A percentile compares a stretch with the other conserved stretches of the same genome.
Conservation (phyloP, 2,113 vertebrate genomes). For the Campylorhamphus procurvoides region DNA sequence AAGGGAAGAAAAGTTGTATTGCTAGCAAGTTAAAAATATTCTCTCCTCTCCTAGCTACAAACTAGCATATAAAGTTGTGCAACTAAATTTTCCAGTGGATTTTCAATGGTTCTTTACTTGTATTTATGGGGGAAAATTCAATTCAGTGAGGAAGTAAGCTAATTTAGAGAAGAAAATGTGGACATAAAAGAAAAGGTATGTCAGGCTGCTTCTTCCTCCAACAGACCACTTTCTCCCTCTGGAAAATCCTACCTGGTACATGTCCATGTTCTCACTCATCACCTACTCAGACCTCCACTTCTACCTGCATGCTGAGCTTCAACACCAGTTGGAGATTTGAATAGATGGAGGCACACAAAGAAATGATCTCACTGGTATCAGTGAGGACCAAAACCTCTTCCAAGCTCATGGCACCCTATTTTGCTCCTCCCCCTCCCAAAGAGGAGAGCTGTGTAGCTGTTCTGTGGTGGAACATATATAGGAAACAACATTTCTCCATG, state of each 20-base stretch:
- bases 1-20: not conserved
- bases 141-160: not conserved
- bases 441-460: not conserved
- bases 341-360: not conserved
- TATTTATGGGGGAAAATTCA: not conserved
- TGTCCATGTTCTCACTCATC: not conserved
- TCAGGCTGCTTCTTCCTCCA: not conserved
- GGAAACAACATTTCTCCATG: not conserved
- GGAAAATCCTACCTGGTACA: not conserved
- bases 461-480: not conserved
- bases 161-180: not conserved
- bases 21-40: not conserved
- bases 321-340: rapidly evolving
- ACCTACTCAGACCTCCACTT: not conserved
- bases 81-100: not conserved
- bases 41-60: not conserved
- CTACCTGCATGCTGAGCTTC: not conserved
- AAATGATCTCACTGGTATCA: not conserved
- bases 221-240: not conserved
- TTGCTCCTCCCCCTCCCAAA: not conserved
- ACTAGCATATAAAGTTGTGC: not conserved
- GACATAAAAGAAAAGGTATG: not conserved
- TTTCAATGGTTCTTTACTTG: not conserved
- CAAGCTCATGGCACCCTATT: not conserved
- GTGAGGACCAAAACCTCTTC: not conserved